Evolutionary conservation across 2,797 vertebrate species (phyloP).

Genomic region (Todus mexicanus): DNA sequence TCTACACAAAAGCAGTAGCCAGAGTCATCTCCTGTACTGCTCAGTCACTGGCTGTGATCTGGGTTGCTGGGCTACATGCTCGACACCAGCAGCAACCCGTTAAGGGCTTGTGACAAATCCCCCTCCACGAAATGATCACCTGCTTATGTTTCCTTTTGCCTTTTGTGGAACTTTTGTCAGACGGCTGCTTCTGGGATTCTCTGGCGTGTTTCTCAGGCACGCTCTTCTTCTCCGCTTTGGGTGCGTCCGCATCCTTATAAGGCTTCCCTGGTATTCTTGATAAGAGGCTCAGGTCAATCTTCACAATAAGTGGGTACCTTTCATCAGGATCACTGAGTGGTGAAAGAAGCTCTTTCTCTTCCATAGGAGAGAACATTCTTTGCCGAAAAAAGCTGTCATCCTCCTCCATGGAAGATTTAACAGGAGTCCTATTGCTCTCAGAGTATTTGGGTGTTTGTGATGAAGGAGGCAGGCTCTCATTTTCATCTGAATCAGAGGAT

Average conservation of each 20-base stretch:
- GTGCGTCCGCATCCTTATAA: conserved; percentile 86
- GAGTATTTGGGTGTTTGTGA: conserved; percentile 96
- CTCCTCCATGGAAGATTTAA: conserved; percentile 83
- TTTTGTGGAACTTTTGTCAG: conserved; percentile 87
- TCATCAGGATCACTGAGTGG: conserved; percentile 96
- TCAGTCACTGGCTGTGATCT: rapidly evolving
- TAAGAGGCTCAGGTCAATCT: conserved; percentile 95
- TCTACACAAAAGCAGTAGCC: background rate
- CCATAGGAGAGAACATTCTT: conserved; percentile 92
- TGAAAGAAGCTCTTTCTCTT: conserved; percentile 94
- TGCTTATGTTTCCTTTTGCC: conserved; percentile 96
- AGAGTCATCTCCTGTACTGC: background rate
- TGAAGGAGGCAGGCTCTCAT: conserved; percentile 93
- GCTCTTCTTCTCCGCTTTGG: conserved; percentile 88
- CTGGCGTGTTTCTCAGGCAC: conserved; percentile 84
- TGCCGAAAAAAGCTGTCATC: conserved; percentile 82
- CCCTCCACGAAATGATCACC: background rate
- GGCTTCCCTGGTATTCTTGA: conserved; percentile 90
- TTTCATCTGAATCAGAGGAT: conserved; percentile 97
- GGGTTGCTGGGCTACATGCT: background rate
- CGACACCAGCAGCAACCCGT: background rate
- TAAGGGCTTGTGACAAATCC: background rate
- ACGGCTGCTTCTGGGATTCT: conserved; percentile 86
- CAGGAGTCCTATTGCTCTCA: conserved; percentile 92
- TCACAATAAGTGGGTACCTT: conserved; percentile 90